Conservation (phyloP, 2,113 vertebrate species). For the Argyrosomus japonicus region DNA sequence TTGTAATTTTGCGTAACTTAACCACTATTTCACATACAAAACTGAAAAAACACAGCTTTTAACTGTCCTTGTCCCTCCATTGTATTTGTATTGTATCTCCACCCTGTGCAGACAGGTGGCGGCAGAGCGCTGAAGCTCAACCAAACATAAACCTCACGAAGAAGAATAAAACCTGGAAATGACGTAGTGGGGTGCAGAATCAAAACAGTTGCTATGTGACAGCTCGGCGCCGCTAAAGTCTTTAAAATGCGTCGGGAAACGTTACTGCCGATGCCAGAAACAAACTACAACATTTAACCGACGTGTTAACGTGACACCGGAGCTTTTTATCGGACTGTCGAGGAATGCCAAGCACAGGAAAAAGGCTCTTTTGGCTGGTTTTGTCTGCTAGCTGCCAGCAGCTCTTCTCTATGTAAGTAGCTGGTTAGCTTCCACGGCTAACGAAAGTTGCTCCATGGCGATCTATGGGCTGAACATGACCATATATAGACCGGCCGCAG, state of each 20-base stretch:
- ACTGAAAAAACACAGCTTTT: too few species aligned
- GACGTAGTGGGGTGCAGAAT: constrained; percentile 23
- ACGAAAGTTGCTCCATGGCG: constrained; percentile 43
- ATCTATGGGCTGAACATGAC: constrained; percentile 78
- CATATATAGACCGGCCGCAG: constrained; percentile 81
- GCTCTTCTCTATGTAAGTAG: not conserved
- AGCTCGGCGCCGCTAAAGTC: constrained; percentile 1
- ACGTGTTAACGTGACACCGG: not conserved
- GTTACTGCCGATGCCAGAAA: not conserved
- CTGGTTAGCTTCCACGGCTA: constrained; percentile 37
- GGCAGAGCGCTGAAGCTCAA: not conserved
- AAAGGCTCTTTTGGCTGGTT: constrained; percentile 29
- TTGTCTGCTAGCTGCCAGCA: constrained; percentile 6
- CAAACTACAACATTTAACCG: too few species aligned
- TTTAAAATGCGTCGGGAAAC: constrained; percentile 14
- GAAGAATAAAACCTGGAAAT: constrained; percentile 34
- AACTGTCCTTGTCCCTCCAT: too few species aligned
- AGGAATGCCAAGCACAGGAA: constrained; percentile 44
- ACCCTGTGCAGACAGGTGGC: constrained; percentile 16
- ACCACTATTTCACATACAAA: too few species aligned
- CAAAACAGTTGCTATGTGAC: constrained; percentile 68
- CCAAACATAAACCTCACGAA: not conserved
- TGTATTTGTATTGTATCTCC: too few species aligned
- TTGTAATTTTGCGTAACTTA: too few species aligned
- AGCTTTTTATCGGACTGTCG: not conserved